phyloP scores from a whole-genome alignment of 2,113 vertebrate genomes.

The Callospermophilus lateralis region DNA sequence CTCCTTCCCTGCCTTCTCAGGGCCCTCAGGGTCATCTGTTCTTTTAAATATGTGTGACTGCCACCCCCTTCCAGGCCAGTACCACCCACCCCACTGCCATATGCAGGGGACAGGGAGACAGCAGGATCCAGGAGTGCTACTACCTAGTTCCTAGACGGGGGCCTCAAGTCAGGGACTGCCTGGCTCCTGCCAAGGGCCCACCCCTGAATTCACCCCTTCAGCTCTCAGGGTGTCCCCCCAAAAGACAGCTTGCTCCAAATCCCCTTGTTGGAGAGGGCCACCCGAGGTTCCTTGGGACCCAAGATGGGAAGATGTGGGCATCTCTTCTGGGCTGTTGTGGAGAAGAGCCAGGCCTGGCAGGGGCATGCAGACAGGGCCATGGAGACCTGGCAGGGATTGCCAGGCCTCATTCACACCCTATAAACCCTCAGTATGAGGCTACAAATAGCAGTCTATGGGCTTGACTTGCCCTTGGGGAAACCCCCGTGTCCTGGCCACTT shows the following conservation, averaged over 20 bases:
- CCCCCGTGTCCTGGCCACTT: background rate
- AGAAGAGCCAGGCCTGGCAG: fast-evolving
- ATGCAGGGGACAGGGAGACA: background rate
- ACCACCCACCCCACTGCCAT: background rate
- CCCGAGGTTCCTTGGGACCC: too few relatives aligned
- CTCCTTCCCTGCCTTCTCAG: background rate
- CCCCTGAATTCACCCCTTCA: background rate
- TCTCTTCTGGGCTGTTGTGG: background rate
- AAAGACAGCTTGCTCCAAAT: background rate
- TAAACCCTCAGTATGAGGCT: background rate
- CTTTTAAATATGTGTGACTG: background rate
- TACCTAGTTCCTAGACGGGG: background rate
- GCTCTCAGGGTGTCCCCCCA: background rate
- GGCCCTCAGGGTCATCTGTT: background rate
- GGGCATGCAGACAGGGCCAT: background rate
- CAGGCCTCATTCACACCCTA: background rate
- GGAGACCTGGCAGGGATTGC: background rate
- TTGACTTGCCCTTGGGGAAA: background rate
- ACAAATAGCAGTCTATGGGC: too few relatives aligned
- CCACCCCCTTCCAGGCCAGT: background rate
- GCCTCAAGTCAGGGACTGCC: background rate
- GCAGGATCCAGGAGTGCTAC: background rate
- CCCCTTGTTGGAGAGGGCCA: too few relatives aligned
- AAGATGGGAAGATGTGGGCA: background rate
- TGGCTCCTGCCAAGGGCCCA: fast-evolving